Evolutionary conservation across 2,113 vertebrate genomes (phyloP).

Genomic region (Cranoglanis bouderius): DNA sequence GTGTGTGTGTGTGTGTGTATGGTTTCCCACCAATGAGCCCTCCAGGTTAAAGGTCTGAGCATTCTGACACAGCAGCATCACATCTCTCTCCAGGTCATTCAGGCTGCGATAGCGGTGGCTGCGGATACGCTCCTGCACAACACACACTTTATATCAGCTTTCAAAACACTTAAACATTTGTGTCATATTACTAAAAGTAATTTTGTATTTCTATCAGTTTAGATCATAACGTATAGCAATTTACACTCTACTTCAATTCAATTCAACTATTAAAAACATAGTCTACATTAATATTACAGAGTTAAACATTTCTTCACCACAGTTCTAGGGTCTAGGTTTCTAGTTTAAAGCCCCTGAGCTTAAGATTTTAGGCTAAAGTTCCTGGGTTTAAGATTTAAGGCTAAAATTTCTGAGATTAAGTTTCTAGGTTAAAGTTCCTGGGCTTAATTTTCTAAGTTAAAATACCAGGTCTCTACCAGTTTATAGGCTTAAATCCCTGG

Average conservation of each 20-base stretch:
- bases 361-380: neutral
- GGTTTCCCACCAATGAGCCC: slow-evolving; percentile 78
- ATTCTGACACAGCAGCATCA: slow-evolving; percentile 96
- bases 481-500: neutral
- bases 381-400: neutral
- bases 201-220: neutral
- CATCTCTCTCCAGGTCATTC: slow-evolving; percentile 93
- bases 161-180: neutral
- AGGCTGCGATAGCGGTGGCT: slow-evolving; percentile 96
- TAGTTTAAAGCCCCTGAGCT: neutral
- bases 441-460: neutral
- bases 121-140: slow-evolving; percentile 85
- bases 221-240: neutral
- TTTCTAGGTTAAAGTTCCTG: neutral
- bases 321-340: neutral
- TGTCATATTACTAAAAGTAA: neutral
- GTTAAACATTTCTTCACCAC: neutral
- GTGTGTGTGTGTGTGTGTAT: slow-evolving; percentile 23
- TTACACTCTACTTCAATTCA: neutral
- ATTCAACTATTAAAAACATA: neutral
- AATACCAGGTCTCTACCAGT: too few species aligned
- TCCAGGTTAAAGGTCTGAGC: slow-evolving; percentile 97
- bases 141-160: neutral
- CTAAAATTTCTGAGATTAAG: neutral
- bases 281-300: neutral